Base-by-base conservation (phyloP, 2,113 vertebrate species). In the Sterna hirundo region DNA sequence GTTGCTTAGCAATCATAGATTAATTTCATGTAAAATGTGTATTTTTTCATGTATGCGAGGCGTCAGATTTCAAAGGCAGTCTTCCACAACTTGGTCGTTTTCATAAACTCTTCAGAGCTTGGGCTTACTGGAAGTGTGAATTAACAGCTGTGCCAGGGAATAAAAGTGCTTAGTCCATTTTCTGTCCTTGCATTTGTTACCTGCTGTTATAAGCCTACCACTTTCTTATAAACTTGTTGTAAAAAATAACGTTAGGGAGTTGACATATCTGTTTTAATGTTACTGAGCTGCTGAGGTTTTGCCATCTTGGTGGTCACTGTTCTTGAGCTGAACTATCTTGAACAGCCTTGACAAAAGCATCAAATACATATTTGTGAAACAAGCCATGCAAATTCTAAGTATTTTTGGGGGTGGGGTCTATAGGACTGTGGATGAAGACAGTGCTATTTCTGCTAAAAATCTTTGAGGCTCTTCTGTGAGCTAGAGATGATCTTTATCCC, bases 181-280 rank as follows among this genome's bases (percentile, higher is more conserved):
- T 54, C 61, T 52, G 36, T 7, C 69, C 46, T 49, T 51, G n/a
- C 15, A 2, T 83, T 69, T 80, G 17, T 88, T 64, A 20, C 0
- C 22, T 22, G 5, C 3, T 25, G 80, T 32, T 51, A 11, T 38
- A 72, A 78, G n/a, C 71, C n/a, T 21, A 5, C 49, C 3, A 1
- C 55, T 64, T 66, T 14, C 6, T 36, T 54, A 42, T 1, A 32
- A 76, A 40, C 5, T 17, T 34, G 5, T 54, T 51, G 32, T 29
- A 9, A 71, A 49, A 71, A 46, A 15, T 14, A 1, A 2, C 1
- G 0, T 3, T 14, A 11, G 51, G 42, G 32, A 34, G 16, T 32
- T 66, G 68, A 5, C 1, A 0, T 9, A 22, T 2, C 32, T 71
- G 38, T 10, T 44, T 2, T 9, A 5, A 4, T 46, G 22, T 38